phyloP scores from a whole-genome alignment of 2,888 invertebrate species.

The Drosophila picticornis region DNA sequence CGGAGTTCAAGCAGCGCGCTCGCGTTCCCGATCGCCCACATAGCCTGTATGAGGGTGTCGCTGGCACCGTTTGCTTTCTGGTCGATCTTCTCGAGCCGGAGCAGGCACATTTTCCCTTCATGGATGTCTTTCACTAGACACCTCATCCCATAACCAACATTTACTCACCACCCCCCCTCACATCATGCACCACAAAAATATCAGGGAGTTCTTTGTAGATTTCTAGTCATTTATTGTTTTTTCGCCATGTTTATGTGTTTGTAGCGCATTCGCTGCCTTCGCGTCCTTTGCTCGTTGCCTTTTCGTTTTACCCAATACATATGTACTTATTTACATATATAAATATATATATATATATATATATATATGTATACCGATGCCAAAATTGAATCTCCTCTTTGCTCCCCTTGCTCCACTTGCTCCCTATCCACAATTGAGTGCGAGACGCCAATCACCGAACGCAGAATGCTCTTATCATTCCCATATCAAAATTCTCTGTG shows the following conservation, averaged over 20 bases:
- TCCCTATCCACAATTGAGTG: constrained; percentile 17
- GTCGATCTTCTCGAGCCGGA: constrained; percentile 91
- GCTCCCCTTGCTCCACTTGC: no score
- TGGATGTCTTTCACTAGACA: constrained; percentile 87
- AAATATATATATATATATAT: neutral
- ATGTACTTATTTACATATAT: neutral
- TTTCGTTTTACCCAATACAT: neutral
- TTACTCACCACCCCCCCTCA: neutral
- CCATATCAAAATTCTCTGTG: constrained; percentile 80
- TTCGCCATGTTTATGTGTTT: neutral
- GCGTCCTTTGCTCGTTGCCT: constrained; percentile 9
- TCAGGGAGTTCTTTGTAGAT: constrained; percentile 45
- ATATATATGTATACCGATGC: neutral
- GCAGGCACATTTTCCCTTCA: constrained; percentile 93
- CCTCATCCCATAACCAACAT: neutral
- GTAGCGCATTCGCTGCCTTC: neutral
- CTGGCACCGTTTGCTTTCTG: constrained; percentile 94
- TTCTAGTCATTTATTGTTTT: constrained; percentile 64
- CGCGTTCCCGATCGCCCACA: constrained; percentile 92
- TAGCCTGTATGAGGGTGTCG: constrained; percentile 93
- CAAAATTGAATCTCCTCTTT: no score
- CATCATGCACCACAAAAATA: constrained; percentile 1
- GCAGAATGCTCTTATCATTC: constrained; percentile 63
- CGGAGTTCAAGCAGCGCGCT: constrained; percentile 89
- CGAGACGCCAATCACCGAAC: constrained; percentile 59